These are phyloP conservation scores for Latrodectus elegans DNA, from an alignment of 2,888 invertebrate species.

Conservation along the genomic window DNA sequence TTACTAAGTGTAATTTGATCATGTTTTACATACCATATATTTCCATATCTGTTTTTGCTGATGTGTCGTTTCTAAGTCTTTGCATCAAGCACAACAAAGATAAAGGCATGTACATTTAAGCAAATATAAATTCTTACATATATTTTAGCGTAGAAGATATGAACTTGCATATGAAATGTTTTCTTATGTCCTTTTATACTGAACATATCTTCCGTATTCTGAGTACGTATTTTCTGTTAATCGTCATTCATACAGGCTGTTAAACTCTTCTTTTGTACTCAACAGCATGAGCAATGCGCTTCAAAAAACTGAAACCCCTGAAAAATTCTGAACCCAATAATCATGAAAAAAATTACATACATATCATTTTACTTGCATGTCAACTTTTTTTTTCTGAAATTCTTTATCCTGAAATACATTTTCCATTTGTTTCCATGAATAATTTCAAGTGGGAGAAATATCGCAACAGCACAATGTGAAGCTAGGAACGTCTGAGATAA, in stretches of 20 bases:
- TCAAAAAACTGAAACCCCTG: neutral
- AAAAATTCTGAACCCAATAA: neutral
- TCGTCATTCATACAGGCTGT: neutral
- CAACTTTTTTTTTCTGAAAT: conserved; percentile 3
- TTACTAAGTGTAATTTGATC: too few relatives aligned
- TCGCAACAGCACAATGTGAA: too few relatives aligned
- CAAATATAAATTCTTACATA: too few relatives aligned
- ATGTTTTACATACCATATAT: too few relatives aligned
- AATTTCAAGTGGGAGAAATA: neutral
- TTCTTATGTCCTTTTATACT: neutral
- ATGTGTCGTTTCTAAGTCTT: too few relatives aligned
- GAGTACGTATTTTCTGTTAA: neutral
- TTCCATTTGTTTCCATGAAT: conserved; percentile 52
- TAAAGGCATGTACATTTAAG: too few relatives aligned
- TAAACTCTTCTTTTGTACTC: neutral
- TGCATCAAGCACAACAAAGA: too few relatives aligned
- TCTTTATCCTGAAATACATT: conserved; percentile 14
- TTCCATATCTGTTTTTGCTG: too few relatives aligned
- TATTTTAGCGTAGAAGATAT: too few relatives aligned
- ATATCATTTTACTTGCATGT: neutral
- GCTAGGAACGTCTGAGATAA: too few relatives aligned
- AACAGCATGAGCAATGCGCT: neutral
- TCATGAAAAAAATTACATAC: neutral
- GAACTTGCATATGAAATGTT: too few relatives aligned
- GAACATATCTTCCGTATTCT: neutral